Base-by-base conservation (phyloP, 2,888 invertebrate species). In the Myopa testacea region DNA sequence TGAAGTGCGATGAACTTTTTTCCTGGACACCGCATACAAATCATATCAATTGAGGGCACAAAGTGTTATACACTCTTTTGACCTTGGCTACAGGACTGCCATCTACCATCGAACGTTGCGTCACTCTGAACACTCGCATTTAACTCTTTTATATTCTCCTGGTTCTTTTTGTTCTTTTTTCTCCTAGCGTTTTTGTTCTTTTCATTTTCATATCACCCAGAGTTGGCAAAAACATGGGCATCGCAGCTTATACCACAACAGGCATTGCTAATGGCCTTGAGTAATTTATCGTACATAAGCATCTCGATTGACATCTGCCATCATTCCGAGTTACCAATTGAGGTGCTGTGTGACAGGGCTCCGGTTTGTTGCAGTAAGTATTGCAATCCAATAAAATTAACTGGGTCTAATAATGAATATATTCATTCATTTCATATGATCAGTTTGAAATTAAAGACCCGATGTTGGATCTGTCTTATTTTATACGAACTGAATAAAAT, bases 361-460 rank as follows among this genome's bases (percentile, higher is more conserved):
- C 80, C 82, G 6, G 19, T 76, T 3, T 85, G 85, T 45, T 85
- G 85, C 40, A 62, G 81, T 82, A 78, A 80, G 81, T 75, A 14
- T 63, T 34, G 12, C 5, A 37, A 63, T 34, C 19, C 26, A 26
- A 26, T 26, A 26, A 26, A 26, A 26, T 26, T 26, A 26, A 26
- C 26, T 26, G 26, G 26, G 2, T 26, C 26, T 26, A 26, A 26
- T 26, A 26, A 26, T 26, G 26, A 26, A 26, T 26, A 26, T 26
- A 26, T 26, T 26, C 26, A 26, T 26, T 1, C 26, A 26, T 26
- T 26, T 26, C 26, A 26, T 26, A 26, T 26, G 26, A 26, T 26
- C 26, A 2, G 26, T 26, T 26, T 26, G 26, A 26, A 26, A 26
- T 26, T 26, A 26, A 26, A 26, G 26, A 26, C 26, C 26, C 26